Evolutionary conservation across 2,113 vertebrate genomes (phyloP).

Genomic region (Lycaon pictus): DNA sequence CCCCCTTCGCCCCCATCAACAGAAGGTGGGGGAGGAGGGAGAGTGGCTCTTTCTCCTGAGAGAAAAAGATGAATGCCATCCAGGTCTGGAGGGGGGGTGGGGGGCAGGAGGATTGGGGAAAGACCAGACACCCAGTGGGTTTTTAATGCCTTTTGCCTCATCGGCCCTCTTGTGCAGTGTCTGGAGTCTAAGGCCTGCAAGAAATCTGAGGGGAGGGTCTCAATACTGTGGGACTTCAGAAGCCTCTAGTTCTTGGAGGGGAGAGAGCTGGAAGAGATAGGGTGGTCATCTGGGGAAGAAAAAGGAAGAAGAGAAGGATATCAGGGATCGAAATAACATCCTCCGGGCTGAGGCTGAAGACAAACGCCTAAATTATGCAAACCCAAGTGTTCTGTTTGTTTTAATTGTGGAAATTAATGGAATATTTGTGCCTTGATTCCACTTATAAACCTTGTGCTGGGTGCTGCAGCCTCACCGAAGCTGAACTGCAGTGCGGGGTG

Average conservation of each 20-base stretch:
- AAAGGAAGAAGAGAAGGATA: background rate
- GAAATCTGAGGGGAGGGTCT: background rate
- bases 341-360: background rate
- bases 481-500: background rate
- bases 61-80: background rate
- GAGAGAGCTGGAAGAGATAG: background rate
- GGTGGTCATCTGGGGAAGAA: background rate
- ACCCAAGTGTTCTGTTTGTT: conserved; percentile 50
- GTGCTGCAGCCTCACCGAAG: background rate
- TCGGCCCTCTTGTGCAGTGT: background rate
- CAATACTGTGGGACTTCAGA: background rate
- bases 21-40: background rate
- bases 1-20: background rate
- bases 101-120: background rate
- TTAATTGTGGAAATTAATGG: conserved; percentile 27
- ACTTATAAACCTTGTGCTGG: background rate
- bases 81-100: too few species aligned
- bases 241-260: background rate
- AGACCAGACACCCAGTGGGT: background rate
- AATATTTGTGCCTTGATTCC: background rate
- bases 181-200: background rate
- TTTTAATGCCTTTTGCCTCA: background rate
- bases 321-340: background rate
- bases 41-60: background rate
- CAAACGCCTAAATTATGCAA: conserved; percentile 15